These are phyloP conservation scores for Corydoras sp. DNA, from an alignment of 2,113 vertebrate species.

Conservation along the genomic window DNA sequence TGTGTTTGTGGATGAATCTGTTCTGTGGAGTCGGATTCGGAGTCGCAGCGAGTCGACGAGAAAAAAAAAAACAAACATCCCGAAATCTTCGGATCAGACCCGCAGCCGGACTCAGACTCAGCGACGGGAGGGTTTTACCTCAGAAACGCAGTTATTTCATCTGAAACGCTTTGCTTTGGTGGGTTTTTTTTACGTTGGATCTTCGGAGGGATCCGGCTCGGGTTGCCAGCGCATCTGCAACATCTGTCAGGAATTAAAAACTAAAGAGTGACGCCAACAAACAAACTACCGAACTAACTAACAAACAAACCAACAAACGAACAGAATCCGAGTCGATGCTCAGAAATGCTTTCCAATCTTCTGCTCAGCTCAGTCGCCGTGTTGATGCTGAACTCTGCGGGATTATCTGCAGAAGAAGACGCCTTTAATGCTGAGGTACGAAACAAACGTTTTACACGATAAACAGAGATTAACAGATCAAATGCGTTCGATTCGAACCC, in stretches of 20 bases:
- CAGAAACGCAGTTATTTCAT: too few relatives aligned
- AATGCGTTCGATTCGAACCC: background rate
- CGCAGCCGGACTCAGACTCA: too few relatives aligned
- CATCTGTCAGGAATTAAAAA: background rate
- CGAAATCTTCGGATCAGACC: too few relatives aligned
- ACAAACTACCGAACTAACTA: background rate
- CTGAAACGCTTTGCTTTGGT: too few relatives aligned
- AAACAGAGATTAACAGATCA: background rate
- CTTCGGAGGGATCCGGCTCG: background rate
- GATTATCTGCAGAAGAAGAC: slow-evolving; percentile 49
- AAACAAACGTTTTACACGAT: background rate
- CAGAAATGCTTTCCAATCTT: background rate
- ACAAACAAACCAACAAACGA: background rate
- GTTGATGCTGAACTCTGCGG: slow-evolving; percentile 22
- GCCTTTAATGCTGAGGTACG: slow-evolving; percentile 61
- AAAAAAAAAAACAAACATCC: too few relatives aligned
- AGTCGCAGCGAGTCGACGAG: too few relatives aligned
- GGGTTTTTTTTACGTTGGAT: background rate
- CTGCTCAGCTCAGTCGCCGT: slow-evolving; percentile 16
- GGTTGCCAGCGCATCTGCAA: background rate
- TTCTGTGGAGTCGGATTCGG: too few relatives aligned
- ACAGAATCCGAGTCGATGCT: slow-evolving; percentile 9
- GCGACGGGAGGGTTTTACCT: too few relatives aligned
- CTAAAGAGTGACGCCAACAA: background rate
- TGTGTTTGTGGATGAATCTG: background rate